phyloP scores from a whole-genome alignment of 2,113 vertebrate genomes.

The Petaurus breviceps region DNA sequence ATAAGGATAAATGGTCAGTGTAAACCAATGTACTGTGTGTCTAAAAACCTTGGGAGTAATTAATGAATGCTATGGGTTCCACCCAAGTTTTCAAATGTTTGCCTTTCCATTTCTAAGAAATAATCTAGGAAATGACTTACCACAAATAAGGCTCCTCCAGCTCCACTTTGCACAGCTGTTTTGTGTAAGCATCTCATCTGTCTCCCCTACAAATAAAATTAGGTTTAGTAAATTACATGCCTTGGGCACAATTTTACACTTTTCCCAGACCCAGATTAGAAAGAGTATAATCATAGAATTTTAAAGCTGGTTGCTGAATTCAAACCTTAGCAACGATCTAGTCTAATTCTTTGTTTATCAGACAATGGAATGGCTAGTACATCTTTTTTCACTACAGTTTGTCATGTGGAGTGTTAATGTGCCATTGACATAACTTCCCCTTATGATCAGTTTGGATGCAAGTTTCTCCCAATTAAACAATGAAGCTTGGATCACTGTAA shows the following conservation, averaged over 20 bases:
- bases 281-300: constrained; percentile 4
- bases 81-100: constrained; percentile 23
- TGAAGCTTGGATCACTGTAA: constrained; percentile 27
- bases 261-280: constrained; percentile 44
- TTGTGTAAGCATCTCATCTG: constrained; percentile 88
- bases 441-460: constrained; percentile 7
- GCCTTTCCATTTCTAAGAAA: constrained; percentile 18
- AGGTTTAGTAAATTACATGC: constrained; percentile 47
- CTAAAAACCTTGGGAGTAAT: constrained; percentile 22
- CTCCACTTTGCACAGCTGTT: constrained; percentile 87
- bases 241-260: constrained; percentile 48
- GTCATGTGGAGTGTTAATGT: neutral
- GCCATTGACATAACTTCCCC: constrained; percentile 26
- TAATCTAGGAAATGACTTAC: constrained; percentile 83
- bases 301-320: neutral
- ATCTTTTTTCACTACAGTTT: neutral
- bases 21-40: constrained; percentile 10
- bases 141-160: constrained; percentile 94
- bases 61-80: neutral
- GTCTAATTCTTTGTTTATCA: neutral
- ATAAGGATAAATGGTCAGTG: neutral
- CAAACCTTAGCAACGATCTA: neutral
- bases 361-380: neutral
- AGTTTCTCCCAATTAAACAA: neutral
- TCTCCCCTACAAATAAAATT: constrained; percentile 84